Evolutionary conservation across 2,797 vertebrate genomes (phyloP).

Genomic region (Gallinago solitaria): DNA sequence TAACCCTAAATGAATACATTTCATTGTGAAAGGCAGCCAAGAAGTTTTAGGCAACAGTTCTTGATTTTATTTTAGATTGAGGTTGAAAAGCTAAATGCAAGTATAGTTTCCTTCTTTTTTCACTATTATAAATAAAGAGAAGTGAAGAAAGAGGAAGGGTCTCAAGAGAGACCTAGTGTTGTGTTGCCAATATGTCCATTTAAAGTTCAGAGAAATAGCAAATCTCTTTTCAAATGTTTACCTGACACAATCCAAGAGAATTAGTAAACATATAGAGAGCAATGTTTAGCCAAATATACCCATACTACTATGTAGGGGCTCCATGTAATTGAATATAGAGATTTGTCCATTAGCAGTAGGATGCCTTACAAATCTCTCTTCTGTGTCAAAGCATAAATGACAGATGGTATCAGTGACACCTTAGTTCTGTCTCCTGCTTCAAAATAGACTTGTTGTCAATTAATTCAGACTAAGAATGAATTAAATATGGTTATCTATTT

Average conservation of each 20-base stretch:
- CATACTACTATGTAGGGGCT: background rate
- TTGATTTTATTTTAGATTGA: conserved; percentile 13
- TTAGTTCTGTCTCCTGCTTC: conserved; percentile 17
- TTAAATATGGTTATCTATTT: background rate
- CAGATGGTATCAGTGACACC: conserved; percentile 9
- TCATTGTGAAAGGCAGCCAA: background rate
- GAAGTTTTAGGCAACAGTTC: background rate
- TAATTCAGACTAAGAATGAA: background rate
- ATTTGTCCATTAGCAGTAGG: background rate
- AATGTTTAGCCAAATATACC: background rate
- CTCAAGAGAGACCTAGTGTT: background rate
- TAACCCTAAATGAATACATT: background rate
- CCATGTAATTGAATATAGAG: background rate
- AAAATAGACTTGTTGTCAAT: conserved; percentile 19
- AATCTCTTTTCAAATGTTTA: background rate
- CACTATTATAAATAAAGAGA: background rate
- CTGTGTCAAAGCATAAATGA: background rate
- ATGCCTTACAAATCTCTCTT: background rate
- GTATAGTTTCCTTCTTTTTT: background rate
- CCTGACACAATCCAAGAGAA: background rate
- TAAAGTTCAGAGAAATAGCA: background rate
- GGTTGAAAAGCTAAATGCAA: background rate
- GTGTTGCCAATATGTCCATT: background rate
- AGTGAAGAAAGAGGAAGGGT: background rate
- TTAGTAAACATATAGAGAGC: background rate